Evolutionary conservation across 2,797 vertebrate species (phyloP), one percentile per base, ranked within the genome.

Genomic region (Eutrigla gurnardus): DNA sequence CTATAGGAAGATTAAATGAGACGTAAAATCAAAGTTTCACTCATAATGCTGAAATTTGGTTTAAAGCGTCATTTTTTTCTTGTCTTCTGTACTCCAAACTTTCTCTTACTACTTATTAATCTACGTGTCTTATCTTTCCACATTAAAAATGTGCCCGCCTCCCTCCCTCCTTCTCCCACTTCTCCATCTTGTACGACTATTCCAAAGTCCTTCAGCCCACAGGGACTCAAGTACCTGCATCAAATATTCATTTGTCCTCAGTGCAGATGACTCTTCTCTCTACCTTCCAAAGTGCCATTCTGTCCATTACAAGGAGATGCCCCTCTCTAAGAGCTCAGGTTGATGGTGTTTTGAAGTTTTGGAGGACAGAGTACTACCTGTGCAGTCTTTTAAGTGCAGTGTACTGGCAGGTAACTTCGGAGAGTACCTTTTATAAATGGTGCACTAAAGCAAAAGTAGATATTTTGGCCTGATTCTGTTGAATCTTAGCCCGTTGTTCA

Each of bases 161-260:
- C 39, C 15, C 39, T 15, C 57, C 35, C 42, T 59, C 37, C 52
- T 17, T 60, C 63, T 65, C 54, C n/a, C 25, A 25, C 50, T 18
- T 15, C 35, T 65, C 55, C 57, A 35, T 80, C 75, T 82, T 57
- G 6, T 68, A 35, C 13, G 15, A 75, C 65, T 77, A 40, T 86
- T 86, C 91, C 55, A 85, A 85, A 83, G 69, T 75, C 73, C 60
- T 59, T 39, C 54, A 81, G 40, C 65, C 83, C 70, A 61, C 61
- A 85, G 71, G 50, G 80, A 81, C 77, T 80, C 75, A 14, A 65
- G 55, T 76, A 65, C 75, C 52, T 17, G 46, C 75, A 90, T 93
- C 65, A 88, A 91, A 89, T 88, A 89, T 92, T 92, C 72, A 91
- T 91, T 80, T 73, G 74, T 78, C 87, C 89, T 83, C 80, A 70